Percentiles rank a stretch among this genome's conserved stretches.
Conservation (phyloP, 2,888 invertebrate species). For the Erpobdella octoculata region DNA sequence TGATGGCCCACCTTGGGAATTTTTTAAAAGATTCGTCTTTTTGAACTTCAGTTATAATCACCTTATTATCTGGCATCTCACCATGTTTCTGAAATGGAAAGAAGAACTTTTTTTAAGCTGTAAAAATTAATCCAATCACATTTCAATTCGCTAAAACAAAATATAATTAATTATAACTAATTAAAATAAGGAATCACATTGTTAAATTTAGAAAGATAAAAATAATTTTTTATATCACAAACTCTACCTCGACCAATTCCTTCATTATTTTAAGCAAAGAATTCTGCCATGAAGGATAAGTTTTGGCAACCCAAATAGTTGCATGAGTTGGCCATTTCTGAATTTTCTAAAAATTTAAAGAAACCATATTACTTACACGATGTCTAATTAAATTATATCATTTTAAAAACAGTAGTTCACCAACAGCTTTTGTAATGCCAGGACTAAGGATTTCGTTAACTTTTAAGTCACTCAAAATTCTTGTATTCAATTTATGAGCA, state of each 20-base stretch:
- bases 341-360: too few relatives aligned
- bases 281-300: slow-evolving; percentile 89
- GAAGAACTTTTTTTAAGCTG: neutral
- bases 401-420: too few relatives aligned
- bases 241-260: slow-evolving; percentile 53
- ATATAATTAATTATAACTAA: neutral
- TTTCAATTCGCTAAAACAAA: neutral
- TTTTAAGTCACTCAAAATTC: too few relatives aligned
- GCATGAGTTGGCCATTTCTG: slow-evolving; percentile 77
- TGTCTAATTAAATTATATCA: too few relatives aligned
- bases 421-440: slow-evolving; percentile 46
- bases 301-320: slow-evolving; percentile 83
- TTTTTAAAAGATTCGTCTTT: slow-evolving; percentile 71
- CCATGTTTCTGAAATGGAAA: slow-evolving; percentile 38
- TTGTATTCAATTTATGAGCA: too few relatives aligned
- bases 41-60: slow-evolving; percentile 68
- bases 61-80: slow-evolving; percentile 83
- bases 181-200: neutral
- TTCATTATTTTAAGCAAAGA: slow-evolving; percentile 77
- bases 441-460: too few relatives aligned
- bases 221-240: neutral
- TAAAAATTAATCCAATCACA: neutral
- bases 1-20: slow-evolving; percentile 93
- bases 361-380: too few relatives aligned
- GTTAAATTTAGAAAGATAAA: neutral